phyloP scores from a whole-genome alignment of 2,888 invertebrate species.

The Taphrorychus bicolor region DNA sequence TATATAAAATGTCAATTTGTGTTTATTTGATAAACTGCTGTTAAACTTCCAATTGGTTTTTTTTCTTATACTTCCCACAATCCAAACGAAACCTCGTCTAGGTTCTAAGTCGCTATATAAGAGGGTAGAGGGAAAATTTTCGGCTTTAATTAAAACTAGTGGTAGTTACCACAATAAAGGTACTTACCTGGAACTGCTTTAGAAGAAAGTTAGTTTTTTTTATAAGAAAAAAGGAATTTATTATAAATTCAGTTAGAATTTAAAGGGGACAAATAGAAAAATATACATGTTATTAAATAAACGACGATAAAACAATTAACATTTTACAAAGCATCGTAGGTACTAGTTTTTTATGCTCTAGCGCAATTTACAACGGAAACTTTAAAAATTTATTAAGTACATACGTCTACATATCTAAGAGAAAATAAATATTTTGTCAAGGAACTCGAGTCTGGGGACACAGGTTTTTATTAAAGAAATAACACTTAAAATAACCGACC shows the following conservation, averaged over 20 bases:
- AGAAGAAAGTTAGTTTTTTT: background rate
- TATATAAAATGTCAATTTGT: conserved; percentile 61
- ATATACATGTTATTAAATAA: conserved; percentile 48
- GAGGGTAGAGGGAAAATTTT: no score
- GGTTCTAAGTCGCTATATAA: background rate
- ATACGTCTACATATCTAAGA: conserved; percentile 40
- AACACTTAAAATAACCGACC: background rate
- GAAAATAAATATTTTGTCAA: conserved; percentile 28
- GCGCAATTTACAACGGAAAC: conserved; percentile 31
- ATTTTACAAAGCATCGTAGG: conserved; percentile 36
- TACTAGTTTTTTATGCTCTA: conserved; percentile 29
- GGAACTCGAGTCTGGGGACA: conserved; percentile 3
- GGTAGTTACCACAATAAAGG: no score
- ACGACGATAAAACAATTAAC: conserved; percentile 41
- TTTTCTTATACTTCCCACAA: background rate
- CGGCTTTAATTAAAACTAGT: no score
- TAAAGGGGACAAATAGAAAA: conserved; percentile 48
- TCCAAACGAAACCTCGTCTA: background rate
- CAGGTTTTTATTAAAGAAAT: background rate
- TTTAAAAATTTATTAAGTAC: conserved; percentile 43
- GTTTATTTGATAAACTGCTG: conserved; percentile 61
- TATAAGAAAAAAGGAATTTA: conserved; percentile 45
- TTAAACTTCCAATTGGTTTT: conserved; percentile 52
- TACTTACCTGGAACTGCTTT: no score
- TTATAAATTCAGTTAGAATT: conserved; percentile 47